phyloP scores from a whole-genome alignment of 2,797 vertebrate genomes.

The Petrocephalus sullivani region DNA sequence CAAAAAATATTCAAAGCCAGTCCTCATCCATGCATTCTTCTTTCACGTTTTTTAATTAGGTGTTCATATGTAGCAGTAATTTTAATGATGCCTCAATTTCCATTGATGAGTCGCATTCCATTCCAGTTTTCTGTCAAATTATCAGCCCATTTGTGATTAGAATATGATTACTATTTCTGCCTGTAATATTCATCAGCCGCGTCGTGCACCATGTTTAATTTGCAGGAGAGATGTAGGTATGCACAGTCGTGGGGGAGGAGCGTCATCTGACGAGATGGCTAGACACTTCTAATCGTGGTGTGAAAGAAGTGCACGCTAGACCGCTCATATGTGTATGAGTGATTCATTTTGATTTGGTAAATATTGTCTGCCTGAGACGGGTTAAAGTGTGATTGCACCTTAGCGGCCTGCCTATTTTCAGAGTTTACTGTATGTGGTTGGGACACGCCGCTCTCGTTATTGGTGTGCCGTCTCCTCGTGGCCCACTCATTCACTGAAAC shows the following conservation, averaged over 20 bases:
- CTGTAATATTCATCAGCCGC: not conserved
- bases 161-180: not conserved
- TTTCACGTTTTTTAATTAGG: not conserved
- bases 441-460: no score
- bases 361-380: not conserved
- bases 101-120: not conserved
- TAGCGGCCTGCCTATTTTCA: not conserved
- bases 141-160: not conserved
- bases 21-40: not conserved
- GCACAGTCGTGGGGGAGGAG: not conserved
- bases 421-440: not conserved
- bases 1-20: not conserved
- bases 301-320: not conserved
- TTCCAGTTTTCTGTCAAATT: not conserved
- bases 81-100: not conserved
- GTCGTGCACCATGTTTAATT: not conserved
- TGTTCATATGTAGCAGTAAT: not conserved
- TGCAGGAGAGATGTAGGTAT: not conserved
- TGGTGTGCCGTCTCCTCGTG: not conserved
- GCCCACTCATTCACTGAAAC: not conserved
- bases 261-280: not conserved
- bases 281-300: not conserved
- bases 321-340: not conserved
- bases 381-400: not conserved
- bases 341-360: slow-evolving; percentile 1